Evolutionary conservation across 1,140 invertebrate species (phyloP).

Genomic region (Drosophila orosa): DNA sequence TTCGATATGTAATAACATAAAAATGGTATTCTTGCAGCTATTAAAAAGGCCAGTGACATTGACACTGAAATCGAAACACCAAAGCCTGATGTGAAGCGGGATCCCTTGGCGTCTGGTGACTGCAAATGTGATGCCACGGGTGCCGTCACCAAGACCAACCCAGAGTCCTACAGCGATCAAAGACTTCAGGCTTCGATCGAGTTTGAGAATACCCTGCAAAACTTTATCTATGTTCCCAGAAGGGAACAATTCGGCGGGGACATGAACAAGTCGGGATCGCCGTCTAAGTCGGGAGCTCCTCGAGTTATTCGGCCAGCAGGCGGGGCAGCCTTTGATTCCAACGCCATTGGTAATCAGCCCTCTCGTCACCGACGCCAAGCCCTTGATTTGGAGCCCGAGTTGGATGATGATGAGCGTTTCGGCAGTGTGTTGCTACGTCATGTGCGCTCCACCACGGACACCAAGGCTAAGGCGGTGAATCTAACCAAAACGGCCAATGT

Average conservation of each 20-base stretch:
- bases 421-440: constrained; percentile 65
- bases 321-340: constrained; percentile 26
- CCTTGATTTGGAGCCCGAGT: constrained; percentile 4
- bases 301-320: background rate
- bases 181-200: constrained; percentile 50
- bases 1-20: background rate
- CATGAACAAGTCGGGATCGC: background rate
- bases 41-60: constrained; percentile 85
- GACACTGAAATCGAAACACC: constrained; percentile 11
- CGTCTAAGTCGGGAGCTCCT: background rate
- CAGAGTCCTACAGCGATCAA: constrained; percentile 15
- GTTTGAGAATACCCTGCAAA: constrained; percentile 80
- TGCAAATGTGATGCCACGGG: constrained; percentile 53
- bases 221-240: constrained; percentile 70
- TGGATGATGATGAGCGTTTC: constrained; percentile 5
- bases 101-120: background rate
- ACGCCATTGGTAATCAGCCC: constrained; percentile 27
- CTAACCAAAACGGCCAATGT: background rate
- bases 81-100: constrained; percentile 9
- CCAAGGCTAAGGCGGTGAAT: background rate
- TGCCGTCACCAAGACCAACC: background rate
- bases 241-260: background rate
- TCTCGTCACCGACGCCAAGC: constrained; percentile 23
- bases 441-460: constrained; percentile 35
- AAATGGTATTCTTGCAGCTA: constrained; percentile 4